These are phyloP conservation scores for Phyllotis vaccarum DNA, from an alignment of 2,797 vertebrate genomes.

Conservation along the genomic window DNA sequence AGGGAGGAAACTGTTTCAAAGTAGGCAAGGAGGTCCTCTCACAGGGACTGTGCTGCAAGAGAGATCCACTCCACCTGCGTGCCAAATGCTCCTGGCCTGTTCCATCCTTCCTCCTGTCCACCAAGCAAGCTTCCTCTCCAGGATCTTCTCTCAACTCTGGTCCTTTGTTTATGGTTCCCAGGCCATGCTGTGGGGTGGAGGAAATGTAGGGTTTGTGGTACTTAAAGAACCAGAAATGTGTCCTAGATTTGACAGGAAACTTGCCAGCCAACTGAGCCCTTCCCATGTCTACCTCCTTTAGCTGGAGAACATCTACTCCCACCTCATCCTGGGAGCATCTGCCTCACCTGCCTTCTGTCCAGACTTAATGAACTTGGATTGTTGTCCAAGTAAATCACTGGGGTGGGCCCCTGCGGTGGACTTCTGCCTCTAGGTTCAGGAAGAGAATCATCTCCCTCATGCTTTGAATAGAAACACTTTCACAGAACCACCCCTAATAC, in stretches of 20 bases:
- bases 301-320: background rate
- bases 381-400: background rate
- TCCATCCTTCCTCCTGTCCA: background rate
- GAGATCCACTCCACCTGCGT: background rate
- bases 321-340: accelerated
- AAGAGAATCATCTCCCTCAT: constrained; percentile 38
- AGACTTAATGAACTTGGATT: background rate
- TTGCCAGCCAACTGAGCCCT: background rate
- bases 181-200: too few species aligned
- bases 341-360: background rate
- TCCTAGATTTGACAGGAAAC: background rate
- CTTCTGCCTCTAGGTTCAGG: background rate
- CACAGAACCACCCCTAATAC: constrained; percentile 42
- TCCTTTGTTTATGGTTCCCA: background rate
- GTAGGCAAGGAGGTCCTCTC: accelerated
- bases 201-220: background rate
- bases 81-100: background rate
- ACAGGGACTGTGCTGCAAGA: accelerated
- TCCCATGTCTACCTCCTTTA: too few species aligned
- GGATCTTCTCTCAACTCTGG: background rate
- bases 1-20: background rate
- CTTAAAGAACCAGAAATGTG: background rate
- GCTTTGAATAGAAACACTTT: constrained; percentile 65
- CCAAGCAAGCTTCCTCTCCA: background rate
- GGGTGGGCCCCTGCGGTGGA: background rate